Conservation (phyloP, 2,797 vertebrate species). For the Lateolabrax maculatus region DNA sequence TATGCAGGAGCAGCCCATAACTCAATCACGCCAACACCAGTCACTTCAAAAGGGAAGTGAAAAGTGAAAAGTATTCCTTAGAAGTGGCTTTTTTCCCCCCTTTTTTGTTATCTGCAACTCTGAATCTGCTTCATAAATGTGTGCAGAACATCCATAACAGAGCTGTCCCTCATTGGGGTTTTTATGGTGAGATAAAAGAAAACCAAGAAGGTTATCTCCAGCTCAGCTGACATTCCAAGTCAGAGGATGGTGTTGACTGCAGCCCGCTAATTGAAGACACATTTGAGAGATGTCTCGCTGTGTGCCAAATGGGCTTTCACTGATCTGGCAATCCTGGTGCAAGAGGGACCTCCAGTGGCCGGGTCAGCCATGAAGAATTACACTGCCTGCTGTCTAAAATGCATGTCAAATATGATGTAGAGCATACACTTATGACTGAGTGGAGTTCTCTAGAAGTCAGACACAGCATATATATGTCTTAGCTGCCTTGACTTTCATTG, state of each 20-base stretch:
- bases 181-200: slow-evolving; percentile 74
- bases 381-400: neutral
- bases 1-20: slow-evolving; percentile 9
- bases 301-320: slow-evolving; percentile 37
- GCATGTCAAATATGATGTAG: slow-evolving; percentile 31
- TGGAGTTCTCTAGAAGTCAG: slow-evolving; percentile 9
- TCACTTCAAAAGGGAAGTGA: slow-evolving; percentile 34
- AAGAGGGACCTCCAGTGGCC: slow-evolving; percentile 81
- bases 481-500: slow-evolving; percentile 6
- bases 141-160: slow-evolving; percentile 51
- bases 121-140: slow-evolving; percentile 63
- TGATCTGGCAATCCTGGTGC: slow-evolving; percentile 60
- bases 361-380: no score
- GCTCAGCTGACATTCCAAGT: slow-evolving; percentile 77
- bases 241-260: slow-evolving; percentile 71
- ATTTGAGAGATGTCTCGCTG: slow-evolving; percentile 65
- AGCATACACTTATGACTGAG: slow-evolving; percentile 6
- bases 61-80: slow-evolving; percentile 49
- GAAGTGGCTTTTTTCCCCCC: slow-evolving; percentile 42
- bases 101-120: slow-evolving; percentile 36
- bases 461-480: neutral
- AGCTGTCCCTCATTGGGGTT: slow-evolving; percentile 44
- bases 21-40: slow-evolving; percentile 30
- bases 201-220: slow-evolving; percentile 72
- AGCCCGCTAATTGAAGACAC: slow-evolving; percentile 81